Conservation (phyloP, 2,113 vertebrate genomes). For the Eulemur macaco region DNA sequence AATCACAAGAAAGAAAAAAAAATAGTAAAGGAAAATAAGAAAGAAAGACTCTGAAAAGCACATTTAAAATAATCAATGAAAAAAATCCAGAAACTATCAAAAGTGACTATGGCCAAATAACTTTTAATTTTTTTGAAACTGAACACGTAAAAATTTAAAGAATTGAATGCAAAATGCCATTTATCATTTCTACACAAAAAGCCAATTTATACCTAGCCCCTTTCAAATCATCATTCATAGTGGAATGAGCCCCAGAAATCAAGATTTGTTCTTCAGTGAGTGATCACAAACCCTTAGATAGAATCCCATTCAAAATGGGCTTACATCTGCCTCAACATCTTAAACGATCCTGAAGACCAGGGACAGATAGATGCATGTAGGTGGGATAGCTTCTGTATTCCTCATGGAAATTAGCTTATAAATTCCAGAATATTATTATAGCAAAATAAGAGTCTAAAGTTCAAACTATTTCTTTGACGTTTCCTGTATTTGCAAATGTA, state of each 20-base stretch:
- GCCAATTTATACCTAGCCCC: neutral
- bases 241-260: neutral
- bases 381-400: neutral
- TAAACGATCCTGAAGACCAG: neutral
- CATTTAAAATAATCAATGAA: neutral
- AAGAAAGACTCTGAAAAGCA: neutral
- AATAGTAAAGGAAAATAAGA: neutral
- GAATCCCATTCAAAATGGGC: neutral
- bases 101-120: conserved; percentile 27
- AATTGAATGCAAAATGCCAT: conserved; percentile 41
- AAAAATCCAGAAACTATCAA: conserved; percentile 21
- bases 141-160: conserved; percentile 49
- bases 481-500: neutral
- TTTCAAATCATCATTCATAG: neutral
- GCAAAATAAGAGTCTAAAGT: neutral
- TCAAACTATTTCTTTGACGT: neutral
- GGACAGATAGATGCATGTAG: neutral
- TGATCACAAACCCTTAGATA: neutral
- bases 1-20: neutral
- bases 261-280: neutral
- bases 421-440: neutral
- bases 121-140: conserved; percentile 59
- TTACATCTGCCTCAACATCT: neutral
- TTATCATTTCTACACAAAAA: conserved; percentile 30
- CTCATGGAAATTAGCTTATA: neutral